Conservation (phyloP, 2,797 vertebrate genomes). For the Sebastes hubbsi region DNA sequence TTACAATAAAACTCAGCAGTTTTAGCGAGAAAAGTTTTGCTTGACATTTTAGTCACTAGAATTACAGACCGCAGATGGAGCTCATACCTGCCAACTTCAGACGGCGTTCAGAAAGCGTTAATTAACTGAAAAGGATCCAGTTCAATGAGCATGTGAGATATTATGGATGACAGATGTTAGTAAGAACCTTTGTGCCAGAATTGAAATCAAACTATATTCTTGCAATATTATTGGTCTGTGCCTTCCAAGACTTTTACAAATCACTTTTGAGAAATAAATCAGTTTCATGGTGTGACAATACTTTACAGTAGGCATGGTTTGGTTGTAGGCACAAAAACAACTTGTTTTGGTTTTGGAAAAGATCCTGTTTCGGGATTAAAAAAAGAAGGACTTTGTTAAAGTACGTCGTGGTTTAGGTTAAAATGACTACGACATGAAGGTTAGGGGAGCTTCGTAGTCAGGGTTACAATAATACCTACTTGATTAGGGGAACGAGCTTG, state of each 20-base stretch:
- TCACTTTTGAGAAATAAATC: not conserved
- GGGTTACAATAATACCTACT: not conserved
- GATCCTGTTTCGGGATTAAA: not conserved
- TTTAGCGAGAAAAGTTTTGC: not conserved
- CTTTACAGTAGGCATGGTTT: not conserved
- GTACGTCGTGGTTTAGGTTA: not conserved
- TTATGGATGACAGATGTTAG: not conserved
- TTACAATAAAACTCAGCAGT: not conserved
- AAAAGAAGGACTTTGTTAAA: not conserved
- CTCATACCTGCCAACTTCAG: not conserved
- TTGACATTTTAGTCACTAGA: not conserved
- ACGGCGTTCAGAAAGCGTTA: not conserved
- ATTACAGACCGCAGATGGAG: not conserved
- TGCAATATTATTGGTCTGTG: not conserved
- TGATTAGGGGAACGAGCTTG: not conserved
- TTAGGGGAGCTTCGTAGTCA: not conserved
- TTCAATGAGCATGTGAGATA: not conserved
- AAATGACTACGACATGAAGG: not conserved
- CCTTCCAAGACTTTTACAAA: not conserved
- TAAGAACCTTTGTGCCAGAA: not conserved
- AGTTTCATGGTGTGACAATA: not conserved
- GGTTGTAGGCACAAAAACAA: not conserved
- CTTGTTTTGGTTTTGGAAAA: not conserved
- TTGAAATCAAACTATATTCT: not conserved
- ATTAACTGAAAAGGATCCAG: not conserved